phyloP scores from a whole-genome alignment of 2,888 invertebrate genomes.

The Malthinus seriepunctatus region DNA sequence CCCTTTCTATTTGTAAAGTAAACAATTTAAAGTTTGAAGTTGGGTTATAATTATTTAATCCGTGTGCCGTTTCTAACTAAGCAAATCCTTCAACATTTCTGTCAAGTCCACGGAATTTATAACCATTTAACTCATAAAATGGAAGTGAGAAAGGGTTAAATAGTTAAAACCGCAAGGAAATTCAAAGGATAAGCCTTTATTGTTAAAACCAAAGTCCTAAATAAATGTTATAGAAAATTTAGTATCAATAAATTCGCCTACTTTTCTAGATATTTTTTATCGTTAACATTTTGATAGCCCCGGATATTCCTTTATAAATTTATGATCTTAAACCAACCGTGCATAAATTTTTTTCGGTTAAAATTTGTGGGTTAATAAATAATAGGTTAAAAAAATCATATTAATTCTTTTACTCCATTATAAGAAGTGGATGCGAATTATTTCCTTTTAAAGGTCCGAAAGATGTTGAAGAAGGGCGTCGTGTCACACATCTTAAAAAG shows the following conservation, averaged over 20 bases:
- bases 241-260: slow-evolving; percentile 16
- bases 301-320: slow-evolving; percentile 19
- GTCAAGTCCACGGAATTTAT: slow-evolving; percentile 11
- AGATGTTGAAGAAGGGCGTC: no score
- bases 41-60: slow-evolving; percentile 17
- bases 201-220: slow-evolving; percentile 1
- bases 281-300: slow-evolving; percentile 11
- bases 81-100: slow-evolving; percentile 8
- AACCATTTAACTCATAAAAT: slow-evolving; percentile 3
- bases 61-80: slow-evolving; percentile 7
- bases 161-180: neutral
- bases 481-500: no score
- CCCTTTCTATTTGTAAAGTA: slow-evolving; percentile 18
- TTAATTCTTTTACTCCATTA: neutral
- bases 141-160: slow-evolving; percentile 4
- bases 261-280: slow-evolving; percentile 11
- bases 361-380: slow-evolving; percentile 12
- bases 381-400: slow-evolving; percentile 5
- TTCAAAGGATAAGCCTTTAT: slow-evolving; percentile 1
- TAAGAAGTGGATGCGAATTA: neutral
- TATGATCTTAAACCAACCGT: slow-evolving; percentile 13
- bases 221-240: slow-evolving; percentile 11
- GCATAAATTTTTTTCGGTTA: slow-evolving; percentile 12
- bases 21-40: slow-evolving; percentile 12
- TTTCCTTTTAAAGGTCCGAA: no score